These are phyloP conservation scores for Festucalex cinctus DNA, from an alignment of 2,113 vertebrate genomes.

Conservation along the genomic window DNA sequence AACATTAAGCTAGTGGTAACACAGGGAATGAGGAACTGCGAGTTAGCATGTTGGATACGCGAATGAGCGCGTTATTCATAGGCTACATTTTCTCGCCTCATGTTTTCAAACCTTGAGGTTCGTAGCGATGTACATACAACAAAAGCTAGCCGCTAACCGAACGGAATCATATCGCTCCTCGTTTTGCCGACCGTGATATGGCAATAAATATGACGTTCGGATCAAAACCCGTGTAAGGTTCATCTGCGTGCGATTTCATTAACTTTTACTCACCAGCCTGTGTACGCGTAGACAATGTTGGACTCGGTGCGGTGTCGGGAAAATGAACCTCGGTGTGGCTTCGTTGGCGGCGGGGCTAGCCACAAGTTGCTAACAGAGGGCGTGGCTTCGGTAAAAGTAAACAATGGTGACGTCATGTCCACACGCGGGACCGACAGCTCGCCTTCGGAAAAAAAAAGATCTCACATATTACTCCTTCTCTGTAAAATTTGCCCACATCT, in stretches of 20 bases:
- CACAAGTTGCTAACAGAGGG: slow-evolving; percentile 67
- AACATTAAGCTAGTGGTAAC: slow-evolving; percentile 17
- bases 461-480: neutral
- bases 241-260: neutral
- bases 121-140: slow-evolving; percentile 39
- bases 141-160: slow-evolving; percentile 66
- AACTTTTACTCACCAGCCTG: slow-evolving; percentile 49
- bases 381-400: slow-evolving; percentile 67
- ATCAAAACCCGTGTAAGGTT: neutral
- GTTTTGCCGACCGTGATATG: slow-evolving; percentile 5
- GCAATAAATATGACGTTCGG: neutral
- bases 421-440: slow-evolving; percentile 42
- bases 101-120: slow-evolving; percentile 8
- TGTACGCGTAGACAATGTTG: slow-evolving; percentile 32
- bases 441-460: neutral
- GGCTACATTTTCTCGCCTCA: neutral
- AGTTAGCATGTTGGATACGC: neutral
- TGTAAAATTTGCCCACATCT: neutral
- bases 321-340: slow-evolving; percentile 38
- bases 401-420: slow-evolving; percentile 64
- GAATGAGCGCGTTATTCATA: neutral
- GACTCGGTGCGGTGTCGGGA: slow-evolving; percentile 42
- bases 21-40: neutral
- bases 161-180: slow-evolving; percentile 19
- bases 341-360: slow-evolving; percentile 56